Base-by-base conservation (phyloP, 2,797 vertebrate species). In the Eupleurogrammus muticus region DNA sequence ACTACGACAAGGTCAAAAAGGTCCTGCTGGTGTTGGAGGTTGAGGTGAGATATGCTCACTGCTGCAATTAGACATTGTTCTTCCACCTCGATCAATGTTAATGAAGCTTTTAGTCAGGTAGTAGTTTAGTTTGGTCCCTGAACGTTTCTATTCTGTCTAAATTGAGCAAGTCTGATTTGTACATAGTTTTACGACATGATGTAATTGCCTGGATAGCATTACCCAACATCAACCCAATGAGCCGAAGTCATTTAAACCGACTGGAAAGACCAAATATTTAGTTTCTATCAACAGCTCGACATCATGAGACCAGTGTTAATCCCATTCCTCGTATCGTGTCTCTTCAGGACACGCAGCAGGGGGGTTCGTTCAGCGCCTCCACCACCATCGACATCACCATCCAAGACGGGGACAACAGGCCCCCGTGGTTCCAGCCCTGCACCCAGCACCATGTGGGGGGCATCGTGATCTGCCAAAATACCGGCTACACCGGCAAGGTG, bases 351-450 rank as follows among this genome's bases (percentile, higher is more conserved):
- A 74, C 73, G 2, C 21, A 1, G 0, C 0, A 0, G 0, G 1
- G 0, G 1, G 19, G 12, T 1, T 24, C 72, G 0, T 61, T 53
- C 66, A 91, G 48, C 0, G 68, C 75, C 68, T 75, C 60, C 36
- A 55, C 93, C 73, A 91, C 83, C 46, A 77, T 95, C 48, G 16
- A 16, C 2, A 66, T 95, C 72, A 86, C 19, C 28, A 87, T 95
- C 32, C 0, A 1, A 0, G 94, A 95, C 23, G 64, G 14, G 1
- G 93, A 95, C 81, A 94, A 94, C 84, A 88, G 94, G 6, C 92
- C 93, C 0, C 94, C 94, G 0, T 94, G 93, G 94, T 95, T 94
- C 56, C 77, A 91, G 69, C 94, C 93, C 14, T 95, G 94, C 55
- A 64, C 0, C 0, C 1, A 0, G n/a, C 1, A 23, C 0, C 2